These are phyloP conservation scores for Drosophila kanapiae DNA, from an alignment of 1,140 invertebrate genomes.

Conservation along the genomic window DNA sequence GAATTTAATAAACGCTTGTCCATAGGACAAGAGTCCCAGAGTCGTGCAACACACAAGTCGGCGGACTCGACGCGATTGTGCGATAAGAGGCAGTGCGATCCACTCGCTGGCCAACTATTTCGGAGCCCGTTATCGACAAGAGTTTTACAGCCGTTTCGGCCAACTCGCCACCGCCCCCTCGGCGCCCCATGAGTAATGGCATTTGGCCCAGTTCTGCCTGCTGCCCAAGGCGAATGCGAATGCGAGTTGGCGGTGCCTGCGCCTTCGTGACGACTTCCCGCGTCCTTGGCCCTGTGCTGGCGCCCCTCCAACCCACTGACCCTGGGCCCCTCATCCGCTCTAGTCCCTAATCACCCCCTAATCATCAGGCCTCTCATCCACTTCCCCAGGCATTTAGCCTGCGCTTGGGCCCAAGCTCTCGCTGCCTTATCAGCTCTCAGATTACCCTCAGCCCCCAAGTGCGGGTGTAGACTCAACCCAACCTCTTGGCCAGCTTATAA, in stretches of 20 bases:
- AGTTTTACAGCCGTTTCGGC: constrained; percentile 21
- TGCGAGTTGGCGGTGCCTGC: constrained; percentile 22
- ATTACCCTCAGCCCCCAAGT: constrained; percentile 3
- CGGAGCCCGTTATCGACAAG: constrained; percentile 44
- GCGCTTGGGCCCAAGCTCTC: constrained; percentile 8
- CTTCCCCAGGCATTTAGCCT: constrained; percentile 26
- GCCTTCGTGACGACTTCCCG: constrained; percentile 34
- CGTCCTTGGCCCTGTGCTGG: constrained; percentile 49
- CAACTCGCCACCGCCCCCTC: neutral
- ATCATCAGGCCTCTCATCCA: constrained; percentile 41
- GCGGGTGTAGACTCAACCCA: constrained; percentile 5
- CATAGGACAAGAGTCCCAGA: no score
- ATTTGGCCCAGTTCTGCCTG: constrained; percentile 41
- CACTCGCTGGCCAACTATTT: constrained; percentile 16
- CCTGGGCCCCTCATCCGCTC: constrained; percentile 24
- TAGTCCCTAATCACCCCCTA: constrained; percentile 30
- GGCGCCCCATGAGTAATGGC: constrained; percentile 39
- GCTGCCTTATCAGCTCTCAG: constrained; percentile 44
- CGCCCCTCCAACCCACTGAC: constrained; percentile 17
- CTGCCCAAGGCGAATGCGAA: constrained; percentile 23
- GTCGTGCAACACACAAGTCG: constrained; percentile 17
- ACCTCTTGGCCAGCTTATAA: constrained; percentile 26
- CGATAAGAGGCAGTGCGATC: constrained; percentile 72
- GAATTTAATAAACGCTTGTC: constrained; percentile 8
- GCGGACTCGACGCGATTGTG: constrained; percentile 21